Evolutionary conservation across 1,140 invertebrate genomes (phyloP).

Genomic region (Ridgeia piscesae): DNA sequence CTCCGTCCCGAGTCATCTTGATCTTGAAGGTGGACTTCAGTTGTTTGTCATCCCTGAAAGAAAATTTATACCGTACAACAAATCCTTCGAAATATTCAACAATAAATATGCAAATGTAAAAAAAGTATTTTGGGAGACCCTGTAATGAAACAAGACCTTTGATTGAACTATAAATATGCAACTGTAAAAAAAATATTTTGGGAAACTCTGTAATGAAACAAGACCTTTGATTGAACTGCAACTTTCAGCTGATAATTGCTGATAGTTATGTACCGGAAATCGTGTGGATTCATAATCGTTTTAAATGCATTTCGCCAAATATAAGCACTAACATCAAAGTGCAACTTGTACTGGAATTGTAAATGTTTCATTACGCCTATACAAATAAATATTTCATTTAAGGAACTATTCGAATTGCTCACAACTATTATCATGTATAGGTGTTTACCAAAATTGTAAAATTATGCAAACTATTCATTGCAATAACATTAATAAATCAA

Average conservation of each 20-base stretch:
- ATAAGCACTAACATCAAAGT: background rate
- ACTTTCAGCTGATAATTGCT: too few species aligned
- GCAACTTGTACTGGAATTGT: too few species aligned
- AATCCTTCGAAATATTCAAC: background rate
- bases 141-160: background rate
- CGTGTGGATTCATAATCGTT: background rate
- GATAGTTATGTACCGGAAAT: too few species aligned
- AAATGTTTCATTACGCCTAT: too few species aligned
- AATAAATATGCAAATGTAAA: background rate
- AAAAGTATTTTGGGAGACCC: background rate
- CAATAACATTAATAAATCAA: background rate
- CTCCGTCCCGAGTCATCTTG: constrained; percentile 77
- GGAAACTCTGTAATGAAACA: too few species aligned
- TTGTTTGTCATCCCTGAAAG: constrained; percentile 18
- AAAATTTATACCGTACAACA: background rate
- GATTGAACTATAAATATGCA: background rate
- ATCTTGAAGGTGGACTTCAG: constrained; percentile 50
- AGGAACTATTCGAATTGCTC: too few species aligned
- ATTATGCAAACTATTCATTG: background rate
- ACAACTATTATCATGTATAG: background rate
- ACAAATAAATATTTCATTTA: too few species aligned
- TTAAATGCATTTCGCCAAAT: background rate
- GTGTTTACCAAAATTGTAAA: background rate
- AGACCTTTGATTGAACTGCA: too few species aligned
- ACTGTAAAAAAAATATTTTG: background rate